Evolutionary conservation across 2,113 vertebrate species (phyloP).

Genomic region (Macquaria ambigua): DNA sequence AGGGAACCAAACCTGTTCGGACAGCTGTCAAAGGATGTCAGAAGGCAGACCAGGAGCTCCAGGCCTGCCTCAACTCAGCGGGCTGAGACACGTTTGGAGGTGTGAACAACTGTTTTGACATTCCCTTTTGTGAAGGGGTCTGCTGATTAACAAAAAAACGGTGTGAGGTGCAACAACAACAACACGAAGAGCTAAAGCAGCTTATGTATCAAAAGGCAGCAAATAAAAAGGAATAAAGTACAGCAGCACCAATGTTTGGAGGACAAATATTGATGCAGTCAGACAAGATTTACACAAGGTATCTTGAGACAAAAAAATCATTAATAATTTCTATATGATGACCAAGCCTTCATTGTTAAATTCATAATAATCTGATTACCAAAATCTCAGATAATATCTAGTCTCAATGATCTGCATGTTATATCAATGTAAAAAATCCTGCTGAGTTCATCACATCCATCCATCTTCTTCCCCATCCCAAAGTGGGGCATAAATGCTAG

Average conservation of each 20-base stretch:
- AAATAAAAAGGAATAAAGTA: not conserved
- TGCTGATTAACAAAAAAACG: constrained; percentile 43
- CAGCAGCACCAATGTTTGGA: not conserved
- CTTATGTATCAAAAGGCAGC: not conserved
- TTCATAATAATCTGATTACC: not conserved
- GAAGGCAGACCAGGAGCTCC: constrained; percentile 58
- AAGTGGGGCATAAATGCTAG: not conserved
- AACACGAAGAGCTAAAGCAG: not conserved
- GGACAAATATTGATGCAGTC: not conserved
- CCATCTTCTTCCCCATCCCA: not conserved
- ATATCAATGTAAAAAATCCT: not conserved
- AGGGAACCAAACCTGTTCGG: constrained; percentile 69
- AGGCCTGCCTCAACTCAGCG: constrained; percentile 57
- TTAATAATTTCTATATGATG: not conserved
- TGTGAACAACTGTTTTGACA: constrained; percentile 75
- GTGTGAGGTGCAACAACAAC: constrained; percentile 8
- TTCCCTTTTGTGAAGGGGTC: constrained; percentile 60
- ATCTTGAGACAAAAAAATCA: not conserved
- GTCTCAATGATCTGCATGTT: not conserved
- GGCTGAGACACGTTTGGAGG: constrained; percentile 60
- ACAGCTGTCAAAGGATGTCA: constrained; percentile 78
- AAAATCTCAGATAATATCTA: not conserved
- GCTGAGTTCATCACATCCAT: not conserved
- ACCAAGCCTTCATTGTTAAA: not conserved
- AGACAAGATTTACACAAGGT: not conserved